Base-by-base conservation (phyloP, 2,888 invertebrate species). In the Coremacera marginata region DNA sequence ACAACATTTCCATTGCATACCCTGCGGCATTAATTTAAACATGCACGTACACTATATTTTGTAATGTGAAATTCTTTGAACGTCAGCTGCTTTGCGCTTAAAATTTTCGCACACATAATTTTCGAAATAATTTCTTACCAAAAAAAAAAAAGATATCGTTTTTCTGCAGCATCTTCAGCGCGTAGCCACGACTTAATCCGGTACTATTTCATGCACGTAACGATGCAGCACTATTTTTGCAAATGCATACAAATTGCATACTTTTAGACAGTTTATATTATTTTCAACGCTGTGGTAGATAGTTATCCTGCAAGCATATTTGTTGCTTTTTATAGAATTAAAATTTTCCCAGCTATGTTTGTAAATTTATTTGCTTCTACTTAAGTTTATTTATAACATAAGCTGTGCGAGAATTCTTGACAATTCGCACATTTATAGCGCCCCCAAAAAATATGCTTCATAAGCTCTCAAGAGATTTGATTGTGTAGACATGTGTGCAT, bases 171-270 rank as follows among this genome's bases (percentile, higher is more conserved):
- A 57, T 57, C 57, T 57, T 57, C 57, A 57, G 22, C 5, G 57
- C 19, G 25, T 55, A 1, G 5, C 22, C 22, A n/a, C 5, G n/a
- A n/a, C 55, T 57, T 57, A 57, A 57, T 57, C 57, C 27, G 19
- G 22, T 22, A 57, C 57, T 57, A 57, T 57, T 57, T 57, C 57
- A 57, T 11, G 57, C 57, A 57, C 57, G 57, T 57, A 57, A 57
- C 57, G 22, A 57, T 57, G 57, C 57, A 22, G 14, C 57, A 22
- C 57, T 57, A 25, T 19, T 19, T 22, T 27, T 57, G 25, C 27
- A 57, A 57, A 11, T n/a, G 57, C 57, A 57, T 57, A 57, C 57
- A 57, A 57, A 57, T 57, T 57, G 57, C 57, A 25, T 57, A 57
- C 57, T 57, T 57, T 57, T 57, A 57, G 57, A 25, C 27, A 14